Base-by-base conservation (phyloP, 2,888 invertebrate genomes). In the Heliconius sara region DNA sequence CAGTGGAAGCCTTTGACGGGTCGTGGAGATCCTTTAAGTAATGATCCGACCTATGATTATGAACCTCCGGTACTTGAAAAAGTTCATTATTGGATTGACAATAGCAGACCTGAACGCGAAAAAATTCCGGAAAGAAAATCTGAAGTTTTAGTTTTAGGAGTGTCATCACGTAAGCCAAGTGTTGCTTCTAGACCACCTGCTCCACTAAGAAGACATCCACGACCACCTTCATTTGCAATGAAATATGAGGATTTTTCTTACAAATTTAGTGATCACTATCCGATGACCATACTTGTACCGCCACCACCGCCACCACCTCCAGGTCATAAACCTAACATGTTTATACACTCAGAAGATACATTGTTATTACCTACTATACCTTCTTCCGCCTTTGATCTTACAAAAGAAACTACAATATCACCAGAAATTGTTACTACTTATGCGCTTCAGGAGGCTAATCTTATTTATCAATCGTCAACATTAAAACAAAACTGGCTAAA, bases 1-100 rank as follows among this genome's bases (percentile, higher is more conserved):
- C 97, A 97, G 90, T 98, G 98, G 98, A 97, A 97, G 83, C 98
- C 98, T 0, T 84, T 95, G 82, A 95, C 98, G 68, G 98, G 98
- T 9, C 96, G 97, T 79, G 97, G 98, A 0, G 97, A 98, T 90
- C 98, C 98, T 0, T 89, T 98, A 71, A 97, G 97, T 86, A 97
- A 98, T 88, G 98, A 98, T 88, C 98, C 98, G 13, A 98, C 98
- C 1, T 98, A 97, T 89, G 98, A 98, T 88, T 98, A 98, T 89
- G 97, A 97, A 79, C 98, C 98, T 0, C 98, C 98, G 1, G 97
- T 97, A 4, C 91, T 98, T 65, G 97, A 97, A 83, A 94, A 96
- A 60, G 98, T 98, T 5, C 97, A 97, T 85, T 98, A 98, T 88
- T 98, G 98, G 98, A 96, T 97, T 30, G 97, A 97, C 70, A 96